phyloP scores from a whole-genome alignment of 2,797 vertebrate species.

The Molothrus aeneus region DNA sequence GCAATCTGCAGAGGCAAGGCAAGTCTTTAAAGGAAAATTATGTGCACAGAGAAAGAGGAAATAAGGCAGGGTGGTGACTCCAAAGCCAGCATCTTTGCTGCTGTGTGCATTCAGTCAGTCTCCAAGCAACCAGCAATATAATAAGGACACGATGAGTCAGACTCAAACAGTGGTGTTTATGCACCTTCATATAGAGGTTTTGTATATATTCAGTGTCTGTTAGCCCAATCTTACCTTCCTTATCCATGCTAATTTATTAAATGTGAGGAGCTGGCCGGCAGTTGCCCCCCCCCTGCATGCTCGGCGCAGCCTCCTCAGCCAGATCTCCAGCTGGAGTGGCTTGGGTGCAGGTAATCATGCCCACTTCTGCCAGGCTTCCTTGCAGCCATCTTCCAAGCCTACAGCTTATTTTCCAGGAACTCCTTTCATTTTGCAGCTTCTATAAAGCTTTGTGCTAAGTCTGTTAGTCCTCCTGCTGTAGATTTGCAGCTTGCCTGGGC shows the following conservation, averaged over 20 bases:
- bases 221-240: not conserved
- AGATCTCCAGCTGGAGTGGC: not conserved
- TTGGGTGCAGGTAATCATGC: not conserved
- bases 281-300: not conserved
- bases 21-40: constrained; percentile 63
- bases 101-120: constrained; percentile 37
- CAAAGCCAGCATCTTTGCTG: not conserved
- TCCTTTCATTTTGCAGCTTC: not conserved
- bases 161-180: not conserved
- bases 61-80: not conserved
- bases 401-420: not conserved
- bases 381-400: not conserved
- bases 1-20: constrained; percentile 32
- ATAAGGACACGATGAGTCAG: constrained; percentile 44
- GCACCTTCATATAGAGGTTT: not conserved
- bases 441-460: not conserved
- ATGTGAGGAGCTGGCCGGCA: not conserved
- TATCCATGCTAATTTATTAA: not conserved
- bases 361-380: not conserved
- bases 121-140: constrained; percentile 27
- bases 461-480: not conserved
- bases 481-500: not conserved
- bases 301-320: not conserved
- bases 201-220: not conserved
- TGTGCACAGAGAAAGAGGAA: constrained; percentile 54